These are phyloP conservation scores for Protaetia brevitarsis DNA, from an alignment of 1,140 invertebrate genomes.

Conservation along the genomic window DNA sequence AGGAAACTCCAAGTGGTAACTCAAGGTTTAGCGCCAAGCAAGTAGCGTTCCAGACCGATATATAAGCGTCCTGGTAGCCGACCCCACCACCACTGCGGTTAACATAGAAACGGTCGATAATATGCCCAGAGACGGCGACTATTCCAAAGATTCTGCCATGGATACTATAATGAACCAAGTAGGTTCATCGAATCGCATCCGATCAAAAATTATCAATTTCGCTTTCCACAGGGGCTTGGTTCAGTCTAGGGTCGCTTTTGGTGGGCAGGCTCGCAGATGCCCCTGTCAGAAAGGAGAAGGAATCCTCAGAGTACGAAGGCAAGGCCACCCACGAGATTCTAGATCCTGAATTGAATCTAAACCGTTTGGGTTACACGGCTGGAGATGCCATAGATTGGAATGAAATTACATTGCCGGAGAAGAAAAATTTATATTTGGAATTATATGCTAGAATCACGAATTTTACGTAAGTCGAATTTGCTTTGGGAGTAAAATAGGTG, in stretches of 20 bases:
- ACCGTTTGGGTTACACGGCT: slow-evolving; percentile 52
- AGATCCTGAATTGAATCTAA: slow-evolving; percentile 45
- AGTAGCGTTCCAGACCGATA: slow-evolving; percentile 67
- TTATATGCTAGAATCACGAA: slow-evolving; percentile 55
- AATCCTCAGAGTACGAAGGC: slow-evolving; percentile 44
- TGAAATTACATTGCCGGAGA: slow-evolving; percentile 53
- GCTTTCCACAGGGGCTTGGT: slow-evolving; percentile 24
- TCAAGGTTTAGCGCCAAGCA: slow-evolving; percentile 63
- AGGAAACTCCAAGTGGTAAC: slow-evolving; percentile 62
- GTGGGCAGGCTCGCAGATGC: slow-evolving; percentile 28
- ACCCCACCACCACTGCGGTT: slow-evolving; percentile 61
- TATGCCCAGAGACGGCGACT: slow-evolving; percentile 37
- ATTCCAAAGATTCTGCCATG: slow-evolving; percentile 29
- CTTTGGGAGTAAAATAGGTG: not conserved
- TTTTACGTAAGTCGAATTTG: slow-evolving; percentile 50
- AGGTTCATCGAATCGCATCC: not conserved
- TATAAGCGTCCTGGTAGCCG: slow-evolving; percentile 63
- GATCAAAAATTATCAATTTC: not conserved
- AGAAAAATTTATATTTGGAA: slow-evolving; percentile 57
- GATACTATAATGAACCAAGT: slow-evolving; percentile 44
- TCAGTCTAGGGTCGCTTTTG: slow-evolving; percentile 39
- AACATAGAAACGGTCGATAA: slow-evolving; percentile 51
- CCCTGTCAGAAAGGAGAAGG: slow-evolving; percentile 38
- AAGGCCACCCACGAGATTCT: slow-evolving; percentile 45
- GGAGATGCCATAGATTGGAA: slow-evolving; percentile 55